Base-by-base conservation (phyloP, 2,888 invertebrate species). In the Saturnia pavonia region DNA sequence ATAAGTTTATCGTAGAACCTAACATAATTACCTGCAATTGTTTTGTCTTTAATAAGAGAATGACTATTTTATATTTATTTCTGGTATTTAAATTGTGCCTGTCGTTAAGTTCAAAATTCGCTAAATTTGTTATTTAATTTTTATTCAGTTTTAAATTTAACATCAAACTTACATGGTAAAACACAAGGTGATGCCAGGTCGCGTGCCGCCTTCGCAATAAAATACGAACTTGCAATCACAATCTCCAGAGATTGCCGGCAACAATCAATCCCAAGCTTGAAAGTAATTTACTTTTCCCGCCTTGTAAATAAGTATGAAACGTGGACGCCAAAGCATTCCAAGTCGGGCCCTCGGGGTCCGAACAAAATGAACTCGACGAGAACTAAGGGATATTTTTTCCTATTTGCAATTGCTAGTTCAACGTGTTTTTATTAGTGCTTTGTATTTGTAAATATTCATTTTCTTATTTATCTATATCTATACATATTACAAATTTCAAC, bases 251-350 rank as follows among this genome's bases (percentile, higher is more conserved):
- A 83, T 83, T 80, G 80, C 80, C 70, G 76, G 77, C 79, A 82
- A 86, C 88, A 89, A 90, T 91, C 90, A 90, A 89, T 89, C 88
- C 83, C 79, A 77, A 77, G 83, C 85, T 83, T 78, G 81, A 76
- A 78, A 80, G 88, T 89, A 88, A 89, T 90, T 90, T 90, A 88
- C 86, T 89, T 88, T 85, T 86, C 83, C 85, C 86, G 86, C 85
- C 88, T 88, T 84, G 87, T 88, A 89, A 89, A 88, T 87, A 88
- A 86, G 84, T 82, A 83, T 82, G 84, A 85, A 84, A 82, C 85
- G 82, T 80, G 79, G 82, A 77, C 76, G 83, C 71, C 71, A 69
- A 76, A 79, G 77, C 73, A 75, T 78, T 77, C 75, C 74, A 60
- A 73, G 74, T 71, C 74, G 68, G 66, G 72, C 73, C 76, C 77